Conservation (phyloP, 92 coral and sea anemone genomes). For the Siderastrea radians region DNA sequence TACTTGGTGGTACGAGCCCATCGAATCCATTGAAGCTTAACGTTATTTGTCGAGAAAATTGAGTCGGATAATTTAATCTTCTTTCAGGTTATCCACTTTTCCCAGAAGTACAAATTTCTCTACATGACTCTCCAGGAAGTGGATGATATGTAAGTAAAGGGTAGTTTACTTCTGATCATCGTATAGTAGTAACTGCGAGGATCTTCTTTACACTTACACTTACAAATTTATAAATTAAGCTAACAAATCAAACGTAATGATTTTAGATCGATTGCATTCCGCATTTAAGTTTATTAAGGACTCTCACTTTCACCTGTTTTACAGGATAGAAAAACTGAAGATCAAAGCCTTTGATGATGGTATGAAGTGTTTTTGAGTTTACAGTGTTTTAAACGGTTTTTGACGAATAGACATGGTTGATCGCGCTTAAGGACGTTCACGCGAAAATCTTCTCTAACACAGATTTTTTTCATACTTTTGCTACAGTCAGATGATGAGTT, state of each 20-base stretch:
- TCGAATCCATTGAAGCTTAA: neutral
- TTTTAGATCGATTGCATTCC: neutral
- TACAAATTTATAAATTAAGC: neutral
- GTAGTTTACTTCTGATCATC: too few relatives aligned
- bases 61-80: neutral
- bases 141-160: constrained; percentile 83
- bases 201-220: neutral
- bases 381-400: too few relatives aligned
- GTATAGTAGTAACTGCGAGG: neutral
- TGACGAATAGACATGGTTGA: too few relatives aligned
- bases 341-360: constrained; percentile 82
- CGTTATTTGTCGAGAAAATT: neutral
- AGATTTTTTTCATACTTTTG: too few relatives aligned
- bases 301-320: neutral
- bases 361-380: constrained; percentile 25
- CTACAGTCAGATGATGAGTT: too few relatives aligned
- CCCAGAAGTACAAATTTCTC: constrained; percentile 77
- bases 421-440: too few relatives aligned
- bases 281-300: neutral
- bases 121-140: constrained; percentile 83
- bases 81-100: constrained; percentile 77
- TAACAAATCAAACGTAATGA: neutral
- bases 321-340: constrained; percentile 70
- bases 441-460: too few relatives aligned
- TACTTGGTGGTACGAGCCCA: too few relatives aligned